phyloP scores from a whole-genome alignment of 2,113 vertebrate species.

The Plotosus lineatus region DNA sequence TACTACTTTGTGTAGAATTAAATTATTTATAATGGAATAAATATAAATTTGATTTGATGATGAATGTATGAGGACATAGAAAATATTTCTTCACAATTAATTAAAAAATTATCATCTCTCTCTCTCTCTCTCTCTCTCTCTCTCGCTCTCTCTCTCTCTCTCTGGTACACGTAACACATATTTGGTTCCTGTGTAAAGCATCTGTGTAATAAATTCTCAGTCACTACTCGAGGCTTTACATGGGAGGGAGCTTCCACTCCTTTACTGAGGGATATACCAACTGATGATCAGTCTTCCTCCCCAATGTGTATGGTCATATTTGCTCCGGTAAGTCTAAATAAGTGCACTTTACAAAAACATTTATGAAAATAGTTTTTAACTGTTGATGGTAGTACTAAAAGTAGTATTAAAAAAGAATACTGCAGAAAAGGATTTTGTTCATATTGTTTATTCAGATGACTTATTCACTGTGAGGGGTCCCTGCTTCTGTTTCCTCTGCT shows the following conservation, averaged over 20 bases:
- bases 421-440: background rate
- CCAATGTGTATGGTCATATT: conserved; percentile 62
- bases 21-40: conserved; percentile 1
- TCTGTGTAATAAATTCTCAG: conserved; percentile 38
- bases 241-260: conserved; percentile 39
- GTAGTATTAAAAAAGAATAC: too few relatives aligned
- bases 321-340: conserved; percentile 52
- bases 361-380: too few relatives aligned
- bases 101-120: background rate
- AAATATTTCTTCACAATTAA: background rate
- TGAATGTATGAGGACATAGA: too few relatives aligned
- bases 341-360: background rate
- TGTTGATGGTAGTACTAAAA: too few relatives aligned
- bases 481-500: conserved; percentile 44
- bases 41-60: too few relatives aligned
- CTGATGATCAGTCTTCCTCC: conserved; percentile 44
- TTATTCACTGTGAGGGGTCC: conserved; percentile 38
- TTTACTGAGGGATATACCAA: conserved; percentile 41
- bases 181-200: conserved; percentile 42
- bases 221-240: conserved; percentile 36
- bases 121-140: conserved; percentile 2
- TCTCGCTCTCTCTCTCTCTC: conserved; percentile 10
- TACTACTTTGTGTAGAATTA: background rate
- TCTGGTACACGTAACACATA: conserved; percentile 15
- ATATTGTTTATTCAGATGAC: conserved; percentile 42